Conservation (phyloP, 2,797 vertebrate genomes). For the Monodelphis domestica region DNA sequence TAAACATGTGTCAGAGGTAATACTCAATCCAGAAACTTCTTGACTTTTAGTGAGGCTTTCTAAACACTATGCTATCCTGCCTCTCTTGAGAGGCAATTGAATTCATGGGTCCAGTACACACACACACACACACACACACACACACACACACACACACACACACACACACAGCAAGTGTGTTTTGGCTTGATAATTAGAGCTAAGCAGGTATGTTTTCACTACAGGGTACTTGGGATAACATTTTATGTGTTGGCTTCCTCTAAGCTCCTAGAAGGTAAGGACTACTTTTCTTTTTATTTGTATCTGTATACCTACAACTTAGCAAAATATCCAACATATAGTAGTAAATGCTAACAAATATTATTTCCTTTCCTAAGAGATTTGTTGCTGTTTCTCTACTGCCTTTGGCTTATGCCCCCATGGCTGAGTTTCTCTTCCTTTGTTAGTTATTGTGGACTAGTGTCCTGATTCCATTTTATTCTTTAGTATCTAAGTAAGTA, state of each 20-base stretch:
- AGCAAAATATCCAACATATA: not conserved
- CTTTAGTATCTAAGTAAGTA: not conserved
- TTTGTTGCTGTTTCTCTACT: not conserved
- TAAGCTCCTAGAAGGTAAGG: not conserved
- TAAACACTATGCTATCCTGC: not conserved
- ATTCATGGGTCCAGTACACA: not conserved
- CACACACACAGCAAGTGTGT: not conserved
- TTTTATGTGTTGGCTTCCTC: not conserved
- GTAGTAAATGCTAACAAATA: not conserved
- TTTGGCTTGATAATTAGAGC: not conserved
- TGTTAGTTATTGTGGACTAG: not conserved
- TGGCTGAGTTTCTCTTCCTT: not conserved
- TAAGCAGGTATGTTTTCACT: not conserved
- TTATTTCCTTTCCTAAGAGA: not conserved
- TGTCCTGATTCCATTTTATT: not conserved
- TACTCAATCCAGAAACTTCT: not conserved
- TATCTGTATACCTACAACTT: not conserved
- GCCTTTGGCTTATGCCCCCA: not conserved
- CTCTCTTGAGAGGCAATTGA: not conserved
- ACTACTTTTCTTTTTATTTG: not conserved
- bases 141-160: not conserved
- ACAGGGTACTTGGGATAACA: not conserved
- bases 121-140: too few species aligned
- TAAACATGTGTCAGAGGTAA: not conserved
- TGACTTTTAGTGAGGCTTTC: not conserved